Percentiles rank a stretch among this genome's conserved stretches.
Conservation (phyloP, 2,797 vertebrate genomes). For the Trichosurus vulpecula region DNA sequence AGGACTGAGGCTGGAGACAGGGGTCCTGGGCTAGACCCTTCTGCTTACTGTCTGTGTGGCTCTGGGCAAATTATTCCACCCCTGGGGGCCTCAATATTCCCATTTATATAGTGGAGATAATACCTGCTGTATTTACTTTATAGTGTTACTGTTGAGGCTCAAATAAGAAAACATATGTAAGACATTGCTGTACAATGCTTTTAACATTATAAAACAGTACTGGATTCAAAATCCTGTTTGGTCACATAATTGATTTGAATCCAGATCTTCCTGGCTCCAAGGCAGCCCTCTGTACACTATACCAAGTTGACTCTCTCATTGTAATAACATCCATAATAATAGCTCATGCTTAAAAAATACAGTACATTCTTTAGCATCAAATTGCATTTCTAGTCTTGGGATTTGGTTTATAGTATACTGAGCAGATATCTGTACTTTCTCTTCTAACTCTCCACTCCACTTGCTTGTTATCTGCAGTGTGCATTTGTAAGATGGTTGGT, state of each 20-base stretch:
- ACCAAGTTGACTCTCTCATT: not conserved
- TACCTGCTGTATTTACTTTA: slow-evolving; percentile 18
- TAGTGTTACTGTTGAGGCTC: not conserved
- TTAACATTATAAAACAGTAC: not conserved
- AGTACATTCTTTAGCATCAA: not conserved
- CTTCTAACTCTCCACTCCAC: not conserved
- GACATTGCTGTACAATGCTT: slow-evolving; percentile 31
- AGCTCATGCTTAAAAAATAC: not conserved
- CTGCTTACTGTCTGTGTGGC: slow-evolving; percentile 14
- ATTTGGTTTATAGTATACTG: not conserved
- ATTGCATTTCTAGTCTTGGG: not conserved
- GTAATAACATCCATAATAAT: not conserved
- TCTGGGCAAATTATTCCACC: slow-evolving; percentile 33
- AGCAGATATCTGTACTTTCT: not conserved
- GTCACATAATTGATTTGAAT: not conserved
- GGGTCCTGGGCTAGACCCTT: not conserved
- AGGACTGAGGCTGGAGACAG: not conserved
- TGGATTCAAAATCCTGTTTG: not conserved
- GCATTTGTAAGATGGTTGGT: not conserved
- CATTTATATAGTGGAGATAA: slow-evolving; percentile 35
- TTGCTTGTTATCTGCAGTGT: not conserved
- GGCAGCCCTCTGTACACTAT: not conserved
- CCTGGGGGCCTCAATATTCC: slow-evolving; percentile 26
- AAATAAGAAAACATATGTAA: not conserved
- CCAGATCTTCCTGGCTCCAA: not conserved